Conservation (phyloP, 2,888 invertebrate genomes). For the Drosophila anomalata region DNA sequence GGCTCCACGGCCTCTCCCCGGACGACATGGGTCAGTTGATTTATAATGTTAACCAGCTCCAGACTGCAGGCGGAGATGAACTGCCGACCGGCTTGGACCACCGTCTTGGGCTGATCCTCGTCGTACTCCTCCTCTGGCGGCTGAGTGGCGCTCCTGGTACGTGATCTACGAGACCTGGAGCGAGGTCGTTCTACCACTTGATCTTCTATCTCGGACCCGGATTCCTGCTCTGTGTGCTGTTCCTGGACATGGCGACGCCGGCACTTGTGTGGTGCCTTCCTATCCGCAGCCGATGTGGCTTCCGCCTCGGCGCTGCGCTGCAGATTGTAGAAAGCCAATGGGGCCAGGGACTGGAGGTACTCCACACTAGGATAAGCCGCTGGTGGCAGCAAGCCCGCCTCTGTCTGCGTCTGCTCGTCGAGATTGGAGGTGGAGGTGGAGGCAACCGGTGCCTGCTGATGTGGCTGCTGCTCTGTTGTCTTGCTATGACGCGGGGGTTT, state of each 20-base stretch:
- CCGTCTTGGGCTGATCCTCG: constrained; percentile 86
- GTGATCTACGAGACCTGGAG: constrained; percentile 82
- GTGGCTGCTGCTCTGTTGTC: constrained; percentile 40
- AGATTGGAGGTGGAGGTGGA: constrained; percentile 52
- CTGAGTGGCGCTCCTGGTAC: constrained; percentile 82
- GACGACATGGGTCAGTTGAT: constrained; percentile 88
- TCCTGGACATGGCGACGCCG: constrained; percentile 85
- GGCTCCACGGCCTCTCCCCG: constrained; percentile 82
- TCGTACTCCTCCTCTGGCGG: constrained; percentile 78
- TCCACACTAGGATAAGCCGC: constrained; percentile 84
- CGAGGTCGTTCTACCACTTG: constrained; percentile 85
- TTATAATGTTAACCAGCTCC: constrained; percentile 87
- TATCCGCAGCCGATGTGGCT: constrained; percentile 64
- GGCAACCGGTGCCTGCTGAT: neutral
- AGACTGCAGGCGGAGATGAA: constrained; percentile 89
- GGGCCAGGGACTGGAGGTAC: constrained; percentile 86
- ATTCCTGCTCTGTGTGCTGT: constrained; percentile 55
- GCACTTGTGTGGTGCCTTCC: constrained; percentile 84
- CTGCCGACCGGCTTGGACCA: constrained; percentile 89
- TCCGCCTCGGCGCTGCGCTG: constrained; percentile 81
- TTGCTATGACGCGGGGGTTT: constrained; percentile 78
- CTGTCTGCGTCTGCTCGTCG: constrained; percentile 81
- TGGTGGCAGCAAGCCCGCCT: constrained; percentile 84
- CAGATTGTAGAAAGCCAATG: constrained; percentile 84
- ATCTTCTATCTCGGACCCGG: constrained; percentile 82